Base-by-base conservation (phyloP, 2,797 vertebrate species). In the Myripristis jacobus region DNA sequence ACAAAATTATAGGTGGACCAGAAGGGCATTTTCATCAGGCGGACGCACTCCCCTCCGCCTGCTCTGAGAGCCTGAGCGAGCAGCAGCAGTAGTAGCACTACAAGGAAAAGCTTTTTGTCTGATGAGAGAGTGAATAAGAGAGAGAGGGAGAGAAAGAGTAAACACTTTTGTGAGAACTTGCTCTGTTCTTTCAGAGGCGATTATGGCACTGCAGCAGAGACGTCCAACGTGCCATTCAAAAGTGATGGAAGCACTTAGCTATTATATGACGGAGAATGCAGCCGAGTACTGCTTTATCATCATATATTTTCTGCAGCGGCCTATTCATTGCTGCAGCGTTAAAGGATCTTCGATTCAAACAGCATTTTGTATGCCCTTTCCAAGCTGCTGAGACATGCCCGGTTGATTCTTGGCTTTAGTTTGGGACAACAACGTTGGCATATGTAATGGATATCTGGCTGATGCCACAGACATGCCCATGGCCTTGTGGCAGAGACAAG, bases 41-140 rank as follows among this genome's bases (percentile, higher is more conserved):
- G 11, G 60, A 58, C 60, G 53, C 62, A 74, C 69, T 69, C 73
- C 56, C 72, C 80, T 16, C 75, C 65, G 73, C 54, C 64, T 71
- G 64, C 60, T 60, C 36, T 46, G 59, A 71, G 75, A 73, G 77
- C 63, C 60, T 72, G 10, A 16, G 67, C 31, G 70, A 80, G 73
- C 58, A 3, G 59, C 22, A 15, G 63, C 70, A 70, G 57, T 74
- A 56, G 81, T 66, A 41, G 51, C 43, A 10, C 73, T 67, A 88
- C 87, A 90, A 70, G 84, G 70, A 91, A 87, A 88, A 87, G 87
- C 87, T 92, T 81, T 91, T 85, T 89, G 72, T 77, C 60, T 91
- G 88, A 91, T 89, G 87, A 90, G 68, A 77, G 47, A 34, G 21
- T 22, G 21, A 9, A 6, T 18, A 46, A 25, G 65, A 51, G 51